phyloP scores from a whole-genome alignment of 2,888 invertebrate species.

The Lomographa bimaculata region DNA sequence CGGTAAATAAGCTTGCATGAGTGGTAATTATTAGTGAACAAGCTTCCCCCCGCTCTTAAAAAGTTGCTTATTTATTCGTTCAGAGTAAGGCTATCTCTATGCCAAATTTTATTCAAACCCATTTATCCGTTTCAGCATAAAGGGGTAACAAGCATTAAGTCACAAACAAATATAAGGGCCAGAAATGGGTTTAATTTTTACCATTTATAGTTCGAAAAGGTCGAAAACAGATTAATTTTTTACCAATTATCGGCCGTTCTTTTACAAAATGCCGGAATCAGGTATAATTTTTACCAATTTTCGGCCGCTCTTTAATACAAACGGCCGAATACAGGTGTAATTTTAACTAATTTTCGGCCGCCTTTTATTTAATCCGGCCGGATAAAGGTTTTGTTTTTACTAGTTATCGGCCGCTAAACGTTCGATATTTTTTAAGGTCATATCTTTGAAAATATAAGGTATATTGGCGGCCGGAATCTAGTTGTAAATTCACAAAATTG shows the following conservation, averaged over 20 bases:
- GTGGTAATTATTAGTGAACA: no score
- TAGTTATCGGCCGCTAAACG: conserved; percentile 6
- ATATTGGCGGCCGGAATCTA: conserved; percentile 5
- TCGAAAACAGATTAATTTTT: conserved; percentile 1
- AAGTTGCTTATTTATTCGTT: not conserved
- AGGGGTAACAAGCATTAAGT: not conserved
- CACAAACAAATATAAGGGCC: conserved; percentile 1
- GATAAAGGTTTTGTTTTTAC: no score
- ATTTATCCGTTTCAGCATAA: no score
- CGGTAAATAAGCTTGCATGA: no score
- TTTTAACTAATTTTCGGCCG: conserved; percentile 1
- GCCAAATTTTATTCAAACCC: conserved; percentile 1
- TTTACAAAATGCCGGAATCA: no score
- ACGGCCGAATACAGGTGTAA: not conserved
- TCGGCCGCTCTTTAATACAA: not conserved
- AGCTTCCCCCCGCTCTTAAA: no score
- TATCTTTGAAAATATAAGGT: no score
- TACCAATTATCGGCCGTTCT: not conserved
- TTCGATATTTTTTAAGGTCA: conserved; percentile 9
- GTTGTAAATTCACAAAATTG: conserved; percentile 9
- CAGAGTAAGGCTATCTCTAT: conserved; percentile 1
- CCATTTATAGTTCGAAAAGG: not conserved
- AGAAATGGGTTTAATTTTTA: not conserved
- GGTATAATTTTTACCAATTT: conserved; percentile 3
- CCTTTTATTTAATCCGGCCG: not conserved